Base-by-base conservation (phyloP, 2,888 invertebrate genomes). In the Ferrisia virgata region DNA sequence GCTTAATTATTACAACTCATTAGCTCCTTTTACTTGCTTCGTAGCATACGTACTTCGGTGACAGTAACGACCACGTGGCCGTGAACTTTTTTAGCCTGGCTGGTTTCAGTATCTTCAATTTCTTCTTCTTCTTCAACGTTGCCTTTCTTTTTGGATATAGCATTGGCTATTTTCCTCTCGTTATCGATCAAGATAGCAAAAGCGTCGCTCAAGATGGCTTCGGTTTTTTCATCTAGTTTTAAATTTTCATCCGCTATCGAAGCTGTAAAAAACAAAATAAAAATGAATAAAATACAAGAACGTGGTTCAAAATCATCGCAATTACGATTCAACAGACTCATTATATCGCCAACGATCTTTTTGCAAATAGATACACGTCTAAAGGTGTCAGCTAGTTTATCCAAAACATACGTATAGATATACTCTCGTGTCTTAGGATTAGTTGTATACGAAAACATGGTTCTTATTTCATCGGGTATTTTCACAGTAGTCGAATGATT, bases 271-370 rank as follows among this genome's bases (percentile, higher is more conserved):
- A 47, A 28, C 13, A 25, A 36, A 64, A 76, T n/a, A 18, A n/a
- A 18, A 25, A 6, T 53, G 33, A n/a, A 33, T 15, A n/a, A 33
- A 33, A 69, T 25, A 25, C 28, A 18, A n/a, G 11, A 11, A 18
- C 18, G 22, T 58, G n/a, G n/a, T 22, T 28, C 31, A 76, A 4
- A 31, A 31, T 3, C n/a, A n/a, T n/a, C n/a, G n/a, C n/a, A n/a
- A n/a, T n/a, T n/a, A n/a, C n/a, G n/a, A n/a, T 31, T 76, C 5
- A 33, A 47, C 82, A 31, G 6, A 83, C 83, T 18, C 43, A 83
- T 76, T n/a, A 83, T 83, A 72, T 83, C 83, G 47, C 22, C 40
- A 11, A 83, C 43, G 40, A 83, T 83, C 47, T 83, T 83, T n/a
- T 83, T 83, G 18, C 76, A 76, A 15, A 83, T 28, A 8, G 72